phyloP scores from a whole-genome alignment of 2,888 invertebrate species.

The Drosophila diplacantha region DNA sequence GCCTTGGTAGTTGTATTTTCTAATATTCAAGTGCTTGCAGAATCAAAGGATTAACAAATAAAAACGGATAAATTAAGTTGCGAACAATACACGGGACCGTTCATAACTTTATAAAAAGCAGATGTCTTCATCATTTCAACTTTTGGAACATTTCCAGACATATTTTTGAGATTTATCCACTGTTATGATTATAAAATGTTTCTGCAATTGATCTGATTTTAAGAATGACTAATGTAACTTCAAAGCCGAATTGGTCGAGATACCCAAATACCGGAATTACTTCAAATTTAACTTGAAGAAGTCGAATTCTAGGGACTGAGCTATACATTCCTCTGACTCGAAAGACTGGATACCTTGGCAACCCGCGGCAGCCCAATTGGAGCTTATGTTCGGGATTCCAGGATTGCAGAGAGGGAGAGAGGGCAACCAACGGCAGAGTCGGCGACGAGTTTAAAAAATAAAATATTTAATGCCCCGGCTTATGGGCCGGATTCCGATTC shows the following conservation, averaged over 20 bases:
- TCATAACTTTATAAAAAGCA: neutral
- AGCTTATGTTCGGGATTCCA: slow-evolving; percentile 9
- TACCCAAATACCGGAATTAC: neutral
- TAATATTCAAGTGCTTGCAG: neutral
- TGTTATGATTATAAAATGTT: neutral
- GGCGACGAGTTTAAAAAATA: slow-evolving; percentile 18
- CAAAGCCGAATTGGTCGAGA: neutral
- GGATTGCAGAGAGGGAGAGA: neutral
- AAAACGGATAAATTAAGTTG: neutral
- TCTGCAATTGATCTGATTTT: neutral
- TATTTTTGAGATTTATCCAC: neutral
- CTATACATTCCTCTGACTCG: neutral
- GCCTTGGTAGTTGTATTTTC: slow-evolving; percentile 47
- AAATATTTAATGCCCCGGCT: slow-evolving; percentile 46
- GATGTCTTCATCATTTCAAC: neutral
- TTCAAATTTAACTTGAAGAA: neutral
- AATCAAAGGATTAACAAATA: neutral
- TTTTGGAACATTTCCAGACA: neutral
- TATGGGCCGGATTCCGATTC: slow-evolving; percentile 19
- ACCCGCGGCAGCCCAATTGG: neutral
- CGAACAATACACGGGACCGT: neutral
- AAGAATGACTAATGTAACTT: neutral
- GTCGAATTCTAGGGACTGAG: neutral
- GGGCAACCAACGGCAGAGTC: slow-evolving; percentile 2
- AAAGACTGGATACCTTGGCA: slow-evolving; percentile 6